phyloP scores from a whole-genome alignment of 2,888 invertebrate genomes.

The Epinotia nisella region DNA sequence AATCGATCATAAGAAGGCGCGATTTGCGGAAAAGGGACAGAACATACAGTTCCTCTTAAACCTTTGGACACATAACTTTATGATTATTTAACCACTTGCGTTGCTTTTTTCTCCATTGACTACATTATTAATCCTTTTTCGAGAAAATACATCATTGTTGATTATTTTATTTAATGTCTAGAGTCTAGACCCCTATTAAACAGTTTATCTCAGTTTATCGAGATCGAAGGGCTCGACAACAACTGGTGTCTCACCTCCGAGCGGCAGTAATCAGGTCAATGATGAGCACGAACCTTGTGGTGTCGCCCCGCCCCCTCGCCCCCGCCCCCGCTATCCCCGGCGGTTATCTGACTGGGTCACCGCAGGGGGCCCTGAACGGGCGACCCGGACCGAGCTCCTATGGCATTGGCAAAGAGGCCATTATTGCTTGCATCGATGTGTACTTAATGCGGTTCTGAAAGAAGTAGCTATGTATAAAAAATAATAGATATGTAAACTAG shows the following conservation, averaged over 20 bases:
- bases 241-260: not conserved
- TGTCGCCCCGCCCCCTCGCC: not conserved
- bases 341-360: slow-evolving; percentile 25
- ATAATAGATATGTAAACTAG: no score
- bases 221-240: not conserved
- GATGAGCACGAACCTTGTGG: slow-evolving; percentile 7
- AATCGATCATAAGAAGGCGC: no score
- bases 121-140: no score
- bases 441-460: not conserved
- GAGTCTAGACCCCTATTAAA: no score
- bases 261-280: slow-evolving; percentile 15
- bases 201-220: not conserved
- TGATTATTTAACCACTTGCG: no score
- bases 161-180: no score
- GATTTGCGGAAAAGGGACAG: no score
- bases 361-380: slow-evolving; percentile 9
- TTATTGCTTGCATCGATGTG: not conserved
- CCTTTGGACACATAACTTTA: no score
- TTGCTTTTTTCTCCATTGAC: no score
- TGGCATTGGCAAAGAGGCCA: not conserved
- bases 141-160: no score
- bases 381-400: not conserved
- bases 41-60: no score
- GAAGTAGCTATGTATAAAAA: no score
- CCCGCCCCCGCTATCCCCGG: not conserved